Percentiles rank a stretch among this genome's conserved stretches.
These are phyloP conservation scores for Prionailurus viverrinus DNA, from an alignment of 2,113 vertebrate genomes.

Conservation along the genomic window DNA sequence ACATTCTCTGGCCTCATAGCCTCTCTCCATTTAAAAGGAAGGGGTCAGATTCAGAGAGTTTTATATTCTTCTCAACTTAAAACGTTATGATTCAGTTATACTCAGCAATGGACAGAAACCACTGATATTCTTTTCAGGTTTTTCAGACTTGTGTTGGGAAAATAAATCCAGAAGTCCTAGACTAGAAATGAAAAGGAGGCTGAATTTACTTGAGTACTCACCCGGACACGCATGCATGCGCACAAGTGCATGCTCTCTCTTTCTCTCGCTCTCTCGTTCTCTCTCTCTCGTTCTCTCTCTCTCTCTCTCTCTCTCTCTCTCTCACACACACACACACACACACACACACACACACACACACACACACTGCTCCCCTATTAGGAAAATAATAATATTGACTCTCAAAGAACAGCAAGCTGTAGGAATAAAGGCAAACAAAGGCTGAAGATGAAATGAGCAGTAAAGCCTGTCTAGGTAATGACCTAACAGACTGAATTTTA, in stretches of 20 bases:
- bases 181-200: background rate
- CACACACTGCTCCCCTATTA: background rate
- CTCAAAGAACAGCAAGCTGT: background rate
- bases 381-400: slow-evolving; percentile 41
- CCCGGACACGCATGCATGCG: background rate
- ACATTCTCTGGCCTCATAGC: background rate
- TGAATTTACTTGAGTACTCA: background rate
- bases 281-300: too few species aligned
- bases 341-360: background rate
- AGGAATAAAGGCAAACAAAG: slow-evolving; percentile 27
- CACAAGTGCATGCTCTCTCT: too few species aligned
- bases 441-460: background rate
- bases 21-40: background rate
- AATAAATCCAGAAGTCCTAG: background rate
- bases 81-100: background rate
- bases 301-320: too few species aligned
- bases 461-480: slow-evolving; percentile 2
- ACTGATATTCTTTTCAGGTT: background rate
- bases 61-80: background rate
- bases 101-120: background rate
- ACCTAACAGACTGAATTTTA: background rate
- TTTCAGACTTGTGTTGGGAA: background rate
- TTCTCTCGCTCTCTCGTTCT: too few species aligned
- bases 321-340: background rate
- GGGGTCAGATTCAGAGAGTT: background rate